Percentiles rank a stretch among this genome's conserved stretches.
These are phyloP conservation scores for Acanthopleura granulata DNA, from an alignment of 2,888 invertebrate genomes.

Conservation along the genomic window DNA sequence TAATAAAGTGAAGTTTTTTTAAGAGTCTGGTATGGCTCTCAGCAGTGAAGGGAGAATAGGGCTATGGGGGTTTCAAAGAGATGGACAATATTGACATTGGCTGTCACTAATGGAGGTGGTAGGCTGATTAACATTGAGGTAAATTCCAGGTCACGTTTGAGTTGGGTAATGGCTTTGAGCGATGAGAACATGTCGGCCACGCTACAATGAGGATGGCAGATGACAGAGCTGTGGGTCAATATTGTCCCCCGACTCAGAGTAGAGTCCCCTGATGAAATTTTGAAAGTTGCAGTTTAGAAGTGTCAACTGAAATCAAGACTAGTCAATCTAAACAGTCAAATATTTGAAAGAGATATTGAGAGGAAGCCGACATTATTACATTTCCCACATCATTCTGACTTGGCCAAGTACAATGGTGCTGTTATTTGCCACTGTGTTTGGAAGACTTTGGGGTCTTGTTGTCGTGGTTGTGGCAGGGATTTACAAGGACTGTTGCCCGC, in stretches of 20 bases:
- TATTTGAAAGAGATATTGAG: slow-evolving; percentile 1
- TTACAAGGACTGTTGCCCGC: background rate
- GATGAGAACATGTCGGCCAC: background rate
- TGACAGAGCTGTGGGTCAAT: slow-evolving; percentile 7
- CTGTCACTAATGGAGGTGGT: slow-evolving; percentile 15
- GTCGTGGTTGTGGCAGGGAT: background rate
- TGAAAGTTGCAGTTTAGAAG: background rate
- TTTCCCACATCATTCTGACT: background rate
- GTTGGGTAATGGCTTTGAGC: slow-evolving; percentile 7
- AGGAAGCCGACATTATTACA: background rate
- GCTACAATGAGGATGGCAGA: background rate
- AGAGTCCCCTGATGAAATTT: background rate
- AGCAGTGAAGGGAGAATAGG: background rate
- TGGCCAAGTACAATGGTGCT: background rate
- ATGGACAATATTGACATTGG: slow-evolving; percentile 16
- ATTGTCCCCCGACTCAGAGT: background rate
- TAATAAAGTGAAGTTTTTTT: background rate
- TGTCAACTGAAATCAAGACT: background rate
- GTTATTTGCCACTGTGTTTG: background rate
- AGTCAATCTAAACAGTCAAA: background rate
- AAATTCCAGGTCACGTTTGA: slow-evolving; percentile 6
- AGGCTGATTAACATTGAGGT: slow-evolving; percentile 4
- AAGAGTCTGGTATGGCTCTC: background rate
- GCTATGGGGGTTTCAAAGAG: background rate
- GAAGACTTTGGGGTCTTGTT: background rate